phyloP scores from a whole-genome alignment of 2,797 vertebrate species.

The Morelia viridis region DNA sequence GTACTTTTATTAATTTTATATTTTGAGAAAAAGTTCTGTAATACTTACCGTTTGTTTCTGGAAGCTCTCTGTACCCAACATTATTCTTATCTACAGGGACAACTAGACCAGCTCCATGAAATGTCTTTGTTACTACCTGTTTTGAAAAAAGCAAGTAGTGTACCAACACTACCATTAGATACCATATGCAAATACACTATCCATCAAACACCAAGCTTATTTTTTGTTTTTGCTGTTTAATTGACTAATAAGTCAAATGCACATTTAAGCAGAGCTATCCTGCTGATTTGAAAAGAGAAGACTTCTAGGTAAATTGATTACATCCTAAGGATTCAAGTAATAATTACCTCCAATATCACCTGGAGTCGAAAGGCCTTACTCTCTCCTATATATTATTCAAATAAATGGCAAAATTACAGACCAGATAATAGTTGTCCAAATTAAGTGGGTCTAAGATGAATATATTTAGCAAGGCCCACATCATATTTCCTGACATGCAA shows the following conservation, averaged over 20 bases:
- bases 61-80: slow-evolving; percentile 95
- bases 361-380: not conserved
- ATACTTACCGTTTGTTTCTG: slow-evolving; percentile 87
- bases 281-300: not conserved
- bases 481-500: not conserved
- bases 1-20: not conserved
- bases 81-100: slow-evolving; percentile 95
- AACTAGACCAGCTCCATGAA: slow-evolving; percentile 91
- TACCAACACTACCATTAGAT: not conserved
- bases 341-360: not conserved
- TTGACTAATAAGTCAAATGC: not conserved
- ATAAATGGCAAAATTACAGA: not conserved
- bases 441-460: not conserved
- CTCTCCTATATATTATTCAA: not conserved
- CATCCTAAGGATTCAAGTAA: not conserved
- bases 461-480: not conserved
- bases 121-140: slow-evolving; percentile 93
- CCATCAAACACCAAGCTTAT: not conserved
- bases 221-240: not conserved
- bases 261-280: not conserved
- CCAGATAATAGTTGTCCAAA: not conserved
- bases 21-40: not conserved
- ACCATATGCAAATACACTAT: not conserved
- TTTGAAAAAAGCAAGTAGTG: not conserved
- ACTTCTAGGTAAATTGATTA: not conserved